Percentiles rank a stretch among this genome's conserved stretches.
Conservation (phyloP, 2,888 invertebrate species). For the Hecatera dysodea region DNA sequence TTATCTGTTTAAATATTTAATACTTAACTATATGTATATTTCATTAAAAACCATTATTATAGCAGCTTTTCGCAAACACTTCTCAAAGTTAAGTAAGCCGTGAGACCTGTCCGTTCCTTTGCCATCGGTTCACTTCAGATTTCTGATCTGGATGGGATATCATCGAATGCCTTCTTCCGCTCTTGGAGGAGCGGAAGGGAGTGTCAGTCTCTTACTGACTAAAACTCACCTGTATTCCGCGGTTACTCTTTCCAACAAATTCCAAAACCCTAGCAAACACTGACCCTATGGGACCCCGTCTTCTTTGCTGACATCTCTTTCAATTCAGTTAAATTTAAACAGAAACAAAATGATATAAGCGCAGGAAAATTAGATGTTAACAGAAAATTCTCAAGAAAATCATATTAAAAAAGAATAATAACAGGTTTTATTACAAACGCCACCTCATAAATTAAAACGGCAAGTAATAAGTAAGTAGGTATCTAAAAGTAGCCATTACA, state of each 20-base stretch:
- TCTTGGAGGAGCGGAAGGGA: too few relatives aligned
- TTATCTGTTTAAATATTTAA: too few relatives aligned
- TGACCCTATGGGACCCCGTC: too few relatives aligned
- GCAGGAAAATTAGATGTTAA: background rate
- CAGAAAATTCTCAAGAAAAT: slow-evolving; percentile 15
- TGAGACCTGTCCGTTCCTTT: background rate
- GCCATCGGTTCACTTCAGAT: background rate
- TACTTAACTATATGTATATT: background rate
- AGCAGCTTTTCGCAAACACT: background rate
- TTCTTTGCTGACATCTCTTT: too few relatives aligned
- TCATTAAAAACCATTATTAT: background rate
- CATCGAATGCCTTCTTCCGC: too few relatives aligned
- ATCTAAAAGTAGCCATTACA: slow-evolving; percentile 44
- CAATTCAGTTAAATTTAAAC: too few relatives aligned
- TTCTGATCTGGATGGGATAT: too few relatives aligned
- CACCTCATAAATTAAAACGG: slow-evolving; percentile 51
- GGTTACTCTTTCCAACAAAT: too few relatives aligned
- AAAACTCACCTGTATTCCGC: too few relatives aligned
- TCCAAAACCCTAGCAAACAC: too few relatives aligned
- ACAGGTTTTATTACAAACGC: background rate
- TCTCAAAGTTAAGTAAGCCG: too few relatives aligned
- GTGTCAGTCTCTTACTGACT: too few relatives aligned
- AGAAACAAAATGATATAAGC: background rate
- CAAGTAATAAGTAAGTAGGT: slow-evolving; percentile 44
- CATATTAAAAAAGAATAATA: slow-evolving; percentile 6